A percentile compares a stretch with the other conserved stretches of the same genome.
Evolutionary conservation across 2,113 vertebrate species (phyloP).

Genomic region (Zeus faber): DNA sequence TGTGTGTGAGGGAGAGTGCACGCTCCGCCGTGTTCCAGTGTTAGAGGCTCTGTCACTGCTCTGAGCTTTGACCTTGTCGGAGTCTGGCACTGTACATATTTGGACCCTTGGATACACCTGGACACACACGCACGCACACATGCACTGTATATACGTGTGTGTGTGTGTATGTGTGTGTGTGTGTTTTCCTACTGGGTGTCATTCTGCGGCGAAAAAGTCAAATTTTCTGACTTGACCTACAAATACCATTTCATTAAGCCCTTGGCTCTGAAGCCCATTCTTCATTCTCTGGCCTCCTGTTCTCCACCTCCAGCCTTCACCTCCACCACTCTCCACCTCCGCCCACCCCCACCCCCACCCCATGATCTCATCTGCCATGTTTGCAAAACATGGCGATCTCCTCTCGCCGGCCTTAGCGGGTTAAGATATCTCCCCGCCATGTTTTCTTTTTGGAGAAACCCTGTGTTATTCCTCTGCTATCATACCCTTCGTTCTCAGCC

Average conservation of each 20-base stretch:
- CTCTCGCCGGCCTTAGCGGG: conserved; percentile 38
- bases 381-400: conserved; percentile 54
- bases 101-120: conserved; percentile 54
- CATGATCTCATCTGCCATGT: conserved; percentile 64
- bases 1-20: conserved; percentile 30
- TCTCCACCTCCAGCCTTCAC: conserved; percentile 65
- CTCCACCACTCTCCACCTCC: conserved; percentile 42
- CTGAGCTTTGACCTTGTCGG: conserved; percentile 55
- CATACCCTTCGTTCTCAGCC: conserved; percentile 33
- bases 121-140: conserved; percentile 18
- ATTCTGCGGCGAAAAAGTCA: conserved; percentile 46
- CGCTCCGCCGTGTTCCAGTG: conserved; percentile 20
- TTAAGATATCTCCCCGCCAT: conserved; percentile 48
- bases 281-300: too few relatives aligned
- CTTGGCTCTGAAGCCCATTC: conserved; percentile 68
- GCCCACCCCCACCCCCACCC: conserved; percentile 30
- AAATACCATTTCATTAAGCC: conserved; percentile 67
- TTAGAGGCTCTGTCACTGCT: background rate
- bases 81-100: conserved; percentile 45
- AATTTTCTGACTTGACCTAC: conserved; percentile 62
- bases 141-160: background rate
- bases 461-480: conserved; percentile 37
- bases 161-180: too few relatives aligned
- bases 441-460: conserved; percentile 48
- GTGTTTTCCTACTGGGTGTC: conserved; percentile 29